Evolutionary conservation across 2,888 invertebrate genomes (phyloP), one percentile per base, ranked within the genome.

Genomic region (Leucophenga montana): DNA sequence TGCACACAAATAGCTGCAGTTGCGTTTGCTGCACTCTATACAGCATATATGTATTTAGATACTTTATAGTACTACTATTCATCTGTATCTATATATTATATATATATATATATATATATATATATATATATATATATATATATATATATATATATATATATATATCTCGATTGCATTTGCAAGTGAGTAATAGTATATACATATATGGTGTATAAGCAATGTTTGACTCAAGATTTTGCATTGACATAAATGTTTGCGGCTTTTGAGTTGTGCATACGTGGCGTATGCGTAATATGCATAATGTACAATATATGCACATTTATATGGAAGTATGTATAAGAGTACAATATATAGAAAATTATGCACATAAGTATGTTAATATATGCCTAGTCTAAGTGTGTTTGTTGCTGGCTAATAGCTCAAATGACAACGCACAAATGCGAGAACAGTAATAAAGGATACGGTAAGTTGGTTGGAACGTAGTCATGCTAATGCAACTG

Each of bases 141-240:
- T 18, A 9, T n/a, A n/a, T n/a, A n/a, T n/a, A 16, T 22, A 54
- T 20, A 54, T 20, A 6, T 16, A 54, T 18, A 11, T 14, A 14
- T 27, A 3, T 33, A 14, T 33, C 4, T 14, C 59, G 16, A 33
- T 22, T 33, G 5, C 22, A 16, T 22, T 39, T 39, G 8, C 8
- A 3, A 5, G 39, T 39, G n/a, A n/a, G n/a, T n/a, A n/a, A n/a
- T n/a, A n/a, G n/a, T n/a, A n/a, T n/a, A n/a, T n/a, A n/a, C n/a
- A n/a, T 39, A 39, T 39, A 75, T 70, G 70, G 61, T 75, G 68
- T 74, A 75, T 75, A 78, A 64, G 71, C 68, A 73, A 61, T 66
- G 57, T 72, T 54, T 72, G 59, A 69, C 67, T 70, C 61, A 14
- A 54, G 50, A 18, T 16, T n/a, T n/a, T 50, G 16, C 8, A 16